Conservation (phyloP, 1,140 invertebrate species). For the Drosophila lacertosa region DNA sequence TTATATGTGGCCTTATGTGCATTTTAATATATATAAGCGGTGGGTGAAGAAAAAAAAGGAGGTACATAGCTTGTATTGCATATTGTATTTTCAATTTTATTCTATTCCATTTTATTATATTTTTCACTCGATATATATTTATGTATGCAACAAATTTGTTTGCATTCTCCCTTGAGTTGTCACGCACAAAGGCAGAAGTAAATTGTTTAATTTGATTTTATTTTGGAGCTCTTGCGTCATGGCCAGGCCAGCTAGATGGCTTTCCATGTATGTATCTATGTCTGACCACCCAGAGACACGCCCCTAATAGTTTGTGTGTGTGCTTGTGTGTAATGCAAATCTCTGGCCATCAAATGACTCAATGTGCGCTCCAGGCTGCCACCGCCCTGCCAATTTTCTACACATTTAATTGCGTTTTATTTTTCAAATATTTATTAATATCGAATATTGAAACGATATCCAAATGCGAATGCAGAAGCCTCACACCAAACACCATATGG, state of each 20-base stretch:
- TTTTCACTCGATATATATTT: constrained; percentile 74
- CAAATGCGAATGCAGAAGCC: constrained; percentile 43
- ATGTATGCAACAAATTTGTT: constrained; percentile 75
- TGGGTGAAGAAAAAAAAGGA: not conserved
- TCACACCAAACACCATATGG: constrained; percentile 23
- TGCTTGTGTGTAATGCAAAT: constrained; percentile 50
- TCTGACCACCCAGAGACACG: constrained; percentile 15
- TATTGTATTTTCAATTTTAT: constrained; percentile 68
- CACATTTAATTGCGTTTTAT: constrained; percentile 78
- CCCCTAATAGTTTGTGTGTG: constrained; percentile 20
- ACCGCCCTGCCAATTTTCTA: constrained; percentile 53
- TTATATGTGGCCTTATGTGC: constrained; percentile 53
- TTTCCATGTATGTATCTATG: constrained; percentile 12
- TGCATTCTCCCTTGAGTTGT: constrained; percentile 80
- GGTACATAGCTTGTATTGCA: constrained; percentile 19
- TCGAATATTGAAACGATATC: constrained; percentile 69
- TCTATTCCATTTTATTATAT: constrained; percentile 74
- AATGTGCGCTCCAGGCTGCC: constrained; percentile 41
- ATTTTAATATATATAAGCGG: constrained; percentile 26
- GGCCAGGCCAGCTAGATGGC: constrained; percentile 28
- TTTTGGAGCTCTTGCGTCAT: constrained; percentile 69
- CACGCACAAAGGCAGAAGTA: constrained; percentile 79
- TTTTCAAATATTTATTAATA: constrained; percentile 80
- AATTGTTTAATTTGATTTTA: constrained; percentile 83
- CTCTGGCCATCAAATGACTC: constrained; percentile 71